Evolutionary conservation across 2,888 invertebrate genomes (phyloP).

Genomic region (Coenonympha arcania): DNA sequence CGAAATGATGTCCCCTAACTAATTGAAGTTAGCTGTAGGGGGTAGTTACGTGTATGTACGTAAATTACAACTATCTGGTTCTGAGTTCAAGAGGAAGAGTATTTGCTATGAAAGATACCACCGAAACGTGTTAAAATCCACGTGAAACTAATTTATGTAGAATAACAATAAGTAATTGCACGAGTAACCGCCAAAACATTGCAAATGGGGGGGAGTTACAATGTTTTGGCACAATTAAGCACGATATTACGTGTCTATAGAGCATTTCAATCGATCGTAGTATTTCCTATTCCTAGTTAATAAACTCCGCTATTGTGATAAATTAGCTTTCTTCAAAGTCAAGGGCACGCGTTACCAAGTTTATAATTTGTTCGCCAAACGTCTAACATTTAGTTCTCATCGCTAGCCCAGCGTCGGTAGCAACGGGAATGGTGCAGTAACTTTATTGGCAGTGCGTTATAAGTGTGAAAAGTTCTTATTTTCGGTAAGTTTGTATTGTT

Average conservation of each 20-base stretch:
- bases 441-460: neutral
- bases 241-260: neutral
- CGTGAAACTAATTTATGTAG: too few relatives aligned
- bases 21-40: too few relatives aligned
- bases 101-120: neutral
- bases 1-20: too few relatives aligned
- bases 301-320: constrained; percentile 7
- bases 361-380: constrained; percentile 20
- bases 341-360: constrained; percentile 17
- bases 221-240: too few relatives aligned
- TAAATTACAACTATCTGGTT: too few relatives aligned
- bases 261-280: constrained; percentile 7
- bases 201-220: too few relatives aligned
- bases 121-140: too few relatives aligned
- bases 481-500: constrained; percentile 7
- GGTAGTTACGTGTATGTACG: too few relatives aligned
- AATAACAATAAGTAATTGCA: too few relatives aligned
- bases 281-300: constrained; percentile 22
- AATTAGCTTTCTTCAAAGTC: constrained; percentile 25
- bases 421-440: constrained; percentile 5
- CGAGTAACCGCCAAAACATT: neutral
- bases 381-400: constrained; percentile 14
- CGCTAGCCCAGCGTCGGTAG: neutral
- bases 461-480: neutral
- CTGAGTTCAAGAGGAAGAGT: too few relatives aligned